Evolutionary conservation across 2,113 vertebrate species (phyloP).

Genomic region (Phaethon lepturus): DNA sequence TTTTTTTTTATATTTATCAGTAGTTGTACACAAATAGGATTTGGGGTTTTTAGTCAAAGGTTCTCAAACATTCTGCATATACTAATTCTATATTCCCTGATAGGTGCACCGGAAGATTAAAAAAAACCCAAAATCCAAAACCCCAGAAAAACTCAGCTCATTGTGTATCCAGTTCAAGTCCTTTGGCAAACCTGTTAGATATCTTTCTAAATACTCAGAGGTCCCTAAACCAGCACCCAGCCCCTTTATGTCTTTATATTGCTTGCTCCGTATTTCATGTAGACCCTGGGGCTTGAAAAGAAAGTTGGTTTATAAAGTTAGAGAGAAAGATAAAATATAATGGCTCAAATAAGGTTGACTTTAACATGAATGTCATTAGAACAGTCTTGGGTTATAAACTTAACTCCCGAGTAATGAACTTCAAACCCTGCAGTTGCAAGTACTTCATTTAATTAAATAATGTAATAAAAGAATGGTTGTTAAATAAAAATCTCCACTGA

Average conservation of each 20-base stretch:
- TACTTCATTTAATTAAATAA: background rate
- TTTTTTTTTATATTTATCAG: background rate
- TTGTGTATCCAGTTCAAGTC: background rate
- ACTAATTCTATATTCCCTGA: background rate
- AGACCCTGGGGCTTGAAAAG: background rate
- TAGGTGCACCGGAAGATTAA: background rate
- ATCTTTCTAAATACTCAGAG: background rate
- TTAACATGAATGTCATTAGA: background rate
- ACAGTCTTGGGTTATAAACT: background rate
- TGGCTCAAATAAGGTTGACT: background rate
- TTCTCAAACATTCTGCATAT: background rate
- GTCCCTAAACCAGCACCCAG: background rate
- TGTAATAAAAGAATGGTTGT: background rate
- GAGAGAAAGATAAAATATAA: background rate
- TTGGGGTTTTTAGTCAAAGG: fast-evolving
- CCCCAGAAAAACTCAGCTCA: fast-evolving
- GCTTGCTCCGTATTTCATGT: background rate
- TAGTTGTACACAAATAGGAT: background rate
- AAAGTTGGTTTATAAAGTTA: background rate
- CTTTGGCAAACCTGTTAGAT: background rate
- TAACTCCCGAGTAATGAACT: background rate
- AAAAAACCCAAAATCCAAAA: background rate
- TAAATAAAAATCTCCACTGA: background rate
- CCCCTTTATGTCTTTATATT: background rate
- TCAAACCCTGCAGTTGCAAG: background rate